Base-by-base conservation (phyloP, 2,113 vertebrate species). In the Phaethon lepturus region DNA sequence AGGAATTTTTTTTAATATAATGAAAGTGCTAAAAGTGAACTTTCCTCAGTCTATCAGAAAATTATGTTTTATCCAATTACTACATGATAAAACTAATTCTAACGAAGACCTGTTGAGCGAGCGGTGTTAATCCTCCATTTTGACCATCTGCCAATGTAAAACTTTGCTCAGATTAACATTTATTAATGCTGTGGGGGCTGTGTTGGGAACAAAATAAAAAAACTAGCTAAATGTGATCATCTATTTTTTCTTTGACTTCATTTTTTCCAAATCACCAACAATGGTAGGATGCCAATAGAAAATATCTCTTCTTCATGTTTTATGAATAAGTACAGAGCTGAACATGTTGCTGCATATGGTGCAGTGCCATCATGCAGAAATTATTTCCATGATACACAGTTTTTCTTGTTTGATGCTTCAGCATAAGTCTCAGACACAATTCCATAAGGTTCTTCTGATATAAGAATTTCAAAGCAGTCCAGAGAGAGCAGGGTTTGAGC, bases 11-110 rank as follows among this genome's bases (percentile, higher is more conserved):
- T 73, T 60, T 60, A 62, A 72, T 56, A 20, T 38, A 82, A 79
- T 59, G 38, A 38, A 94, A 90, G 11, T 60, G 49, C 7, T 64
- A 77, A 83, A 82, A 58, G 16, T 68, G 31, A 87, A 92, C 60
- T 76, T 84, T 47, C 33, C 33, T 82, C 28, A 44, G n/a, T 66
- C 74, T 82, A 59, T 53, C 18, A 56, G 40, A 90, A 96, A 76
- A 77, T 23, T 45, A 40, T 67, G 8, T 45, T 86, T 74, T 86
- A 73, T 79, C 28, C 82, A 95, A 94, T 90, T 96, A 94, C 45
- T 52, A 68, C 52, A 78, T 50, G 83, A 92, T 94, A 94, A 97
- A 96, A 96, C 25, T 81, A 88, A 94, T 84, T 87, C 69, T 88
- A 50, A 83, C 79, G 72, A 78, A 83, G 75, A 92, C 40, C 33